phyloP scores from a whole-genome alignment of 2,113 vertebrate genomes.

The Chionis minor region DNA sequence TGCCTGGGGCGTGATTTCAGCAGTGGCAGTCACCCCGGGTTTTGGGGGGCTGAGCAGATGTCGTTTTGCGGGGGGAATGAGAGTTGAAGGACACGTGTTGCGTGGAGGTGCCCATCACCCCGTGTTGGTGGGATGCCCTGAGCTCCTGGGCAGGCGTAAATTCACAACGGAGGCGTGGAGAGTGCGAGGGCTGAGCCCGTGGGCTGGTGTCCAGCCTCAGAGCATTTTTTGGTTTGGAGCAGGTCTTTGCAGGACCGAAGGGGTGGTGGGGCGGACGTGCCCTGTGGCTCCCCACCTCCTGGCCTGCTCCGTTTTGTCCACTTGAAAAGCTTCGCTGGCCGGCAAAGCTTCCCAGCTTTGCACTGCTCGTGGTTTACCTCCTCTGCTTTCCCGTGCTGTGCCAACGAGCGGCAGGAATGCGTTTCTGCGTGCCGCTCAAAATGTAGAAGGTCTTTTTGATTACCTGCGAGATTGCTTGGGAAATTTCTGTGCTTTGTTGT shows the following conservation, averaged over 20 bases:
- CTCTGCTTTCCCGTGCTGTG: background rate
- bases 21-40: accelerated
- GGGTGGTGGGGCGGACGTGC: no score
- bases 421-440: background rate
- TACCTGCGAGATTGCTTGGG: background rate
- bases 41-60: background rate
- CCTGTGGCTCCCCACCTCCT: background rate
- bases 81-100: background rate
- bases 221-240: background rate
- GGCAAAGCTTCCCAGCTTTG: background rate
- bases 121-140: accelerated
- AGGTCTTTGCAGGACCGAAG: background rate
- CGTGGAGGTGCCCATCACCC: background rate
- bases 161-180: accelerated
- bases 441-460: background rate
- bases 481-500: background rate
- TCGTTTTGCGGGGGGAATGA: accelerated
- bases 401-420: background rate
- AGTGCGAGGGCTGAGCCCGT: background rate
- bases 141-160: background rate
- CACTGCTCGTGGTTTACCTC: accelerated
- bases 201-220: background rate
- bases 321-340: accelerated
- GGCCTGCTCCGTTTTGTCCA: background rate
- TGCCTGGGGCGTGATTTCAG: background rate